Percentiles rank a stretch among this genome's conserved stretches.
Evolutionary conservation across 1,140 invertebrate species (phyloP).

Genomic region (Drosophila pseudoananassae): DNA sequence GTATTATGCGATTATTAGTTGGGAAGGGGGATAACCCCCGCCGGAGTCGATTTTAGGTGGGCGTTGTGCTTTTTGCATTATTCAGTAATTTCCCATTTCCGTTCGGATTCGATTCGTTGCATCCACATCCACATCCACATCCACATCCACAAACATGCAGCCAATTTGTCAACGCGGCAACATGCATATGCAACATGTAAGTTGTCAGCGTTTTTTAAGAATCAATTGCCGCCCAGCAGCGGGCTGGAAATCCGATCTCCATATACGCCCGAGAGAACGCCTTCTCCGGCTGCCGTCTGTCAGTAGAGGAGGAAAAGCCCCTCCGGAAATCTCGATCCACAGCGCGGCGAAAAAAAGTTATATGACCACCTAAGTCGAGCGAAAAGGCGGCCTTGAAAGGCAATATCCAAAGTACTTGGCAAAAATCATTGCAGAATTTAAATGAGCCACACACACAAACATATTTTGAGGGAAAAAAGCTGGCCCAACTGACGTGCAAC

Average conservation of each 20-base stretch:
- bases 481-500: constrained; percentile 79
- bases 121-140: constrained; percentile 25
- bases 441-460: constrained; percentile 57
- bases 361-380: constrained; percentile 65
- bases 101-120: constrained; percentile 36
- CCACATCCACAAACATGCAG: constrained; percentile 24
- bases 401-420: constrained; percentile 60
- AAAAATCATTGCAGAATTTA: constrained; percentile 79
- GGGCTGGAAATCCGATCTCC: constrained; percentile 67
- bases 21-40: constrained; percentile 42
- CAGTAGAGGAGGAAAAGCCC: constrained; percentile 50
- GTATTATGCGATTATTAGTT: constrained; percentile 83
- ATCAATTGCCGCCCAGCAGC: constrained; percentile 71
- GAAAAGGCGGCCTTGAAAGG: constrained; percentile 64
- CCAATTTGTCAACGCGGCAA: constrained; percentile 76
- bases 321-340: constrained; percentile 10
- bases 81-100: constrained; percentile 82
- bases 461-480: constrained; percentile 68
- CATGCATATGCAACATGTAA: constrained; percentile 75
- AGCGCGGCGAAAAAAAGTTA: neutral
- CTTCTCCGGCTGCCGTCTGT: constrained; percentile 74
- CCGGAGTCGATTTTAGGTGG: constrained; percentile 52
- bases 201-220: constrained; percentile 77
- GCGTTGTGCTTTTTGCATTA: constrained; percentile 51
- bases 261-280: constrained; percentile 38